Conservation (phyloP, 2,113 vertebrate genomes). For the Atrichornis clamosus region DNA sequence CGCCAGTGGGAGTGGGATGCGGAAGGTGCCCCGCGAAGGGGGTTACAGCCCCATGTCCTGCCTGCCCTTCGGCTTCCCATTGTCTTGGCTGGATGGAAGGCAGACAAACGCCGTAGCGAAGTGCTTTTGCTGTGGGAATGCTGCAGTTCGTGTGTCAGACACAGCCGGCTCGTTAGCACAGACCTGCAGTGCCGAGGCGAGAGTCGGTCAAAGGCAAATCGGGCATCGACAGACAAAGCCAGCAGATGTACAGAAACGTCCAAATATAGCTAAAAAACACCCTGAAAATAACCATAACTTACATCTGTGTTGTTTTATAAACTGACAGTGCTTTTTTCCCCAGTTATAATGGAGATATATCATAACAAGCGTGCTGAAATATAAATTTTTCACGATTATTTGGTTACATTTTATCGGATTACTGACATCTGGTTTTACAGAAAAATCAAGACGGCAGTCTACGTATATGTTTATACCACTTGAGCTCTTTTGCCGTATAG, state of each 20-base stretch:
- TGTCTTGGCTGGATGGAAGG: neutral
- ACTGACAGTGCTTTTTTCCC: neutral
- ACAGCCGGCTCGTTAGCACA: neutral
- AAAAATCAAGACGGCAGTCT: constrained; percentile 17
- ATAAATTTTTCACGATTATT: neutral
- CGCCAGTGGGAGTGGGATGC: neutral
- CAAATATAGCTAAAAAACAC: neutral
- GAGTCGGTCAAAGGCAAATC: neutral
- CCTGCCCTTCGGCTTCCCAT: neutral
- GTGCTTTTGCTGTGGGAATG: neutral
- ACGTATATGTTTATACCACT: constrained; percentile 13
- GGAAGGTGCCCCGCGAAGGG: neutral
- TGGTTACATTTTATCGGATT: neutral
- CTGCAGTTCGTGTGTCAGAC: neutral
- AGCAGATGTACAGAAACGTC: neutral
- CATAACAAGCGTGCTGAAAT: neutral
- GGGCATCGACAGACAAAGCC: neutral
- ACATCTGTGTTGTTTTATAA: neutral
- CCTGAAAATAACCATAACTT: neutral
- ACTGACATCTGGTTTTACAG: neutral
- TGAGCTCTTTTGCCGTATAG: neutral
- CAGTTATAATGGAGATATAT: neutral
- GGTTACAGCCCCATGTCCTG: neutral
- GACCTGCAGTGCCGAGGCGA: neutral
- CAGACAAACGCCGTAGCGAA: neutral